These are phyloP conservation scores for Neodiprion pinetum DNA, from an alignment of 1,140 invertebrate genomes.

Conservation along the genomic window DNA sequence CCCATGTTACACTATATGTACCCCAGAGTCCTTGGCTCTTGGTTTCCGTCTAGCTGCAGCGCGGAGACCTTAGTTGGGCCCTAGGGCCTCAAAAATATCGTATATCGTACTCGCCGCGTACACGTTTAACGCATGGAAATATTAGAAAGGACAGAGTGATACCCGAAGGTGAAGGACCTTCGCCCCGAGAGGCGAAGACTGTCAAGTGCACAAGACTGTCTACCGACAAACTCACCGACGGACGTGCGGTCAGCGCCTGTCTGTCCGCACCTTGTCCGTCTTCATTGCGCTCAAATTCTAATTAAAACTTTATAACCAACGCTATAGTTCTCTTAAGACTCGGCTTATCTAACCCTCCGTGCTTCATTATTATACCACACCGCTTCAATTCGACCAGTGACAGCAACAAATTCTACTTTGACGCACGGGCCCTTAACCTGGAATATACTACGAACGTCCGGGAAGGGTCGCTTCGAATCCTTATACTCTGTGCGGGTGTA, in stretches of 20 bases:
- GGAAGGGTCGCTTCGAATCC: too few relatives aligned
- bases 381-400: too few relatives aligned
- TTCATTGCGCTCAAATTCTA: constrained; percentile 20
- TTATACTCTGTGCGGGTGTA: too few relatives aligned
- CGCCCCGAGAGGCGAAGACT: constrained; percentile 27
- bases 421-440: too few relatives aligned
- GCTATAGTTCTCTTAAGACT: neutral
- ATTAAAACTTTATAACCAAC: constrained; percentile 11
- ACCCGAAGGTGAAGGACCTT: constrained; percentile 41
- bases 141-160: constrained; percentile 40
- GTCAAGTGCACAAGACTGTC: constrained; percentile 33
- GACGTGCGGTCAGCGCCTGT: constrained; percentile 31
- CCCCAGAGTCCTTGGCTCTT: neutral
- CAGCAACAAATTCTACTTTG: too few relatives aligned
- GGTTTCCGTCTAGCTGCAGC: neutral
- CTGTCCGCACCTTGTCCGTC: constrained; percentile 31
- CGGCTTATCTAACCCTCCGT: neutral
- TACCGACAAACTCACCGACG: constrained; percentile 17
- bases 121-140: constrained; percentile 11
- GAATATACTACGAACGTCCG: too few relatives aligned
- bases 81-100: constrained; percentile 3
- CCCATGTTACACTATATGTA: neutral
- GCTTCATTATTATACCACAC: neutral
- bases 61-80: neutral
- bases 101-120: constrained; percentile 3